Conservation (phyloP, 2,797 vertebrate species). For the Darevskia mixta region DNA sequence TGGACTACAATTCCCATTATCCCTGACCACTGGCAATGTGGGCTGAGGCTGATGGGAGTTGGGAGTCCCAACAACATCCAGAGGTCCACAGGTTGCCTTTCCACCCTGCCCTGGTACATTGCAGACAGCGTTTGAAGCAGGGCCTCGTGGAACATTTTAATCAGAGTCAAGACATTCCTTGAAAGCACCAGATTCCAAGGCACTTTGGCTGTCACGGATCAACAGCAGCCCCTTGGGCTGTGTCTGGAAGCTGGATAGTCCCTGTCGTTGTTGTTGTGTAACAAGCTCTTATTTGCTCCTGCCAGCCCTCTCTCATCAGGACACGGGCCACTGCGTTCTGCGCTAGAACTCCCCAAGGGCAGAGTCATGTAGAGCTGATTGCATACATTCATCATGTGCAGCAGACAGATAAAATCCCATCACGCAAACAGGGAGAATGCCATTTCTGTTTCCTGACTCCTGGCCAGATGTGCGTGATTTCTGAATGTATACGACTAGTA, state of each 20-base stretch:
- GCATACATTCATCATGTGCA: constrained; percentile 27
- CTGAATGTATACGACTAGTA: neutral
- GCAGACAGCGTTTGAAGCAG: neutral
- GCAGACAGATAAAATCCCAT: constrained; percentile 4
- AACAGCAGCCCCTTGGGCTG: neutral
- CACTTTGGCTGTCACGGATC: neutral
- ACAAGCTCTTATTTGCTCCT: constrained; percentile 14
- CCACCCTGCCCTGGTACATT: neutral
- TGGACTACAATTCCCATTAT: neutral
- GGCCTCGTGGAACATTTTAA: neutral
- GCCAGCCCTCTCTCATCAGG: constrained; percentile 8
- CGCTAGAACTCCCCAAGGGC: constrained; percentile 1
- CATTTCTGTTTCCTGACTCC: neutral
- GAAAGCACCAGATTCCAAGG: neutral
- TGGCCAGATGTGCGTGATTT: neutral
- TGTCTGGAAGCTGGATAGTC: neutral
- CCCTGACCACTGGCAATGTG: neutral
- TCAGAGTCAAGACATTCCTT: neutral
- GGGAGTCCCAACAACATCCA: neutral
- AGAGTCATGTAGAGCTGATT: constrained; percentile 2
- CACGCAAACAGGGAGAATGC: constrained; percentile 3
- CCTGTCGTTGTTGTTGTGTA: neutral
- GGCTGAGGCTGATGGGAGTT: neutral
- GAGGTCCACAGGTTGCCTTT: neutral
- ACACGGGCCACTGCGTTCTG: neutral